Percentiles rank a stretch among this genome's conserved stretches.
phyloP scores from a whole-genome alignment of 2,797 vertebrate genomes.

The Coregonus ussuriensis region DNA sequence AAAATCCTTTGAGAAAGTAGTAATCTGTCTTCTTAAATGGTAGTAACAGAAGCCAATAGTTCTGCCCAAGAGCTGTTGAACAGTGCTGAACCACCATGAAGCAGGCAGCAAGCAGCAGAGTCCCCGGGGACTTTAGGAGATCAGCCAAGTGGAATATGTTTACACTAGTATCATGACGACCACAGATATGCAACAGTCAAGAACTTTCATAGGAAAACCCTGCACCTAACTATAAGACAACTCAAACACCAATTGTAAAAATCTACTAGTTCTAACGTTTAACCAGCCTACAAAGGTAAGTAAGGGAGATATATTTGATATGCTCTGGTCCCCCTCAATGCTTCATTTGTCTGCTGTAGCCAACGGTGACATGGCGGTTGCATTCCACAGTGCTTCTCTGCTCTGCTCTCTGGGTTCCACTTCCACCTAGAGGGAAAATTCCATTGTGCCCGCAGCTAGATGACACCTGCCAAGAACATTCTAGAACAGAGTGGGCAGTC shows the following conservation, averaged over 20 bases:
- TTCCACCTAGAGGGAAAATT: slow-evolving; percentile 67
- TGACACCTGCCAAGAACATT: slow-evolving; percentile 68
- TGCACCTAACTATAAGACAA: background rate
- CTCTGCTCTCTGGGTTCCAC: slow-evolving; percentile 12
- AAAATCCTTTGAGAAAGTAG: slow-evolving; percentile 26
- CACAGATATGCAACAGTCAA: background rate
- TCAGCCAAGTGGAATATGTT: background rate
- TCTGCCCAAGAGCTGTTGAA: slow-evolving; percentile 22
- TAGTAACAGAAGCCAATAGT: slow-evolving; percentile 18
- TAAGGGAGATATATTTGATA: slow-evolving; percentile 50
- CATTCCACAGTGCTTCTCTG: slow-evolving; percentile 66
- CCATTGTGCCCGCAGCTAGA: slow-evolving; percentile 70
- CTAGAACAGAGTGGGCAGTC: slow-evolving; percentile 44
- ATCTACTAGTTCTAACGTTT: background rate
- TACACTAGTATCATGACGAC: background rate
- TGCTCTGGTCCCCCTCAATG: slow-evolving; percentile 62
- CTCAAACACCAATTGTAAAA: background rate
- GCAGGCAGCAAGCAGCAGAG: slow-evolving; percentile 21
- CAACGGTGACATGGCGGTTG: slow-evolving; percentile 58
- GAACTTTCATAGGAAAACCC: background rate
- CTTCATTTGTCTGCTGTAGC: slow-evolving; percentile 67
- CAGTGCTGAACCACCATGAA: slow-evolving; percentile 17
- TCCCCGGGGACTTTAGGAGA: slow-evolving; percentile 18
- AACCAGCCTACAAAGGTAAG: slow-evolving; percentile 7
- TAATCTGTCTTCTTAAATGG: slow-evolving; percentile 34